Base-by-base conservation (phyloP, 2,888 invertebrate species). In the Germaria angustata region DNA sequence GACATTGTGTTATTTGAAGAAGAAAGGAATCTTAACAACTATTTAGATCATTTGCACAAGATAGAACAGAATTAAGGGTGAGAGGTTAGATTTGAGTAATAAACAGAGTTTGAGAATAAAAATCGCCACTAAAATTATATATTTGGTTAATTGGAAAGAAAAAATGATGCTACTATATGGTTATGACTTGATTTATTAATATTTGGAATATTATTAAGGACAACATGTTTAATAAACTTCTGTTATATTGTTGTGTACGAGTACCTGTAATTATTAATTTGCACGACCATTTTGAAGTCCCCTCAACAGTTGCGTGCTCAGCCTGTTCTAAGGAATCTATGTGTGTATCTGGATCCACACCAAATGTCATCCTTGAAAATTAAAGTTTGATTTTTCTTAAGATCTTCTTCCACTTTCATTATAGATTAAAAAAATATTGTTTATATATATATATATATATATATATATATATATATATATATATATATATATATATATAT, bases 231-330 rank as follows among this genome's bases (percentile, higher is more conserved):
- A 20, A 59, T 36, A 22, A 22, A 17, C 22, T 46, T 46, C 20
- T n/a, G n/a, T 28, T 15, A 24, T 51, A n/a, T 69, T 69, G 1
- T 71, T 78, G 63, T 71, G n/a, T n/a, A n/a, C n/a, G n/a, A n/a
- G 89, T 95, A 98, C 98, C 98, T 97, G 98, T 98, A 92, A 98
- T 98, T 93, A 98, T 98, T 94, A 98, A 97, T 95, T 98, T 98
- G 95, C 98, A 98, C 93, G 98, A 98, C 98, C 98, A 98, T 94
- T 98, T 98, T 92, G 98, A 98, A 91, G 98, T 98, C 93, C 98
- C 98, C 94, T 98, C 98, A 92, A 98, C 96, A 93, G 98, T 98
- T 94, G 97, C 96, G 94, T 96, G 96, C 94, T 98, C 97, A 92
- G 98, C 97, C 93, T 98, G 97, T 93, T 98, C 97, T 93, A 98